Conservation (phyloP, 2,113 vertebrate species). For the Halichoeres trimaculatus region DNA sequence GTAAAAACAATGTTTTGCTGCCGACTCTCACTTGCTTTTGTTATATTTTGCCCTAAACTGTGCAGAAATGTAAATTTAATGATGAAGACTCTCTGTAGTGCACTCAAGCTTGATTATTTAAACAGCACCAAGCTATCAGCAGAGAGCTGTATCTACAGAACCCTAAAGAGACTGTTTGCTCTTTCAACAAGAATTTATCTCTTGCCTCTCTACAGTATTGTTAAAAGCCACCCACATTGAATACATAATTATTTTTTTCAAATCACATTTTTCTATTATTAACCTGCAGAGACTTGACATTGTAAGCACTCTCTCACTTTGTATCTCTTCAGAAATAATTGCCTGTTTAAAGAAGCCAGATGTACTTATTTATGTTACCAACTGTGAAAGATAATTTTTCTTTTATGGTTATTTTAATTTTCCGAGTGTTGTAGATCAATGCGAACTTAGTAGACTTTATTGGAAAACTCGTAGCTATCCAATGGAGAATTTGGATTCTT, state of each 20-base stretch:
- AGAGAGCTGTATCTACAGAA: constrained; percentile 28
- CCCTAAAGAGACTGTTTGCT: constrained; percentile 29
- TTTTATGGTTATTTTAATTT: not conserved
- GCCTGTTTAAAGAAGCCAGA: not conserved
- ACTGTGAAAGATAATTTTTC: not conserved
- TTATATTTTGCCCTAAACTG: constrained; percentile 16
- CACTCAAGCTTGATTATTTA: constrained; percentile 45
- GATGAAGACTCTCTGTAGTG: constrained; percentile 39
- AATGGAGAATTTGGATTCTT: not conserved
- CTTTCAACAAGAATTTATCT: constrained; percentile 29
- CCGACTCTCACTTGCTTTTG: not conserved
- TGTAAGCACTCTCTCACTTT: not conserved
- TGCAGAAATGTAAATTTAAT: constrained; percentile 38
- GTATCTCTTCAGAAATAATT: not conserved
- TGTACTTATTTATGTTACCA: not conserved
- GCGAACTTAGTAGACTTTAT: not conserved
- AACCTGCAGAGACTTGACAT: not conserved
- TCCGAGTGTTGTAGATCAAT: not conserved
- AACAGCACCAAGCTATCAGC: constrained; percentile 41
- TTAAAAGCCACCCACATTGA: constrained; percentile 9
- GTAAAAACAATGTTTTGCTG: constrained; percentile 2
- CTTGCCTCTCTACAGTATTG: constrained; percentile 23
- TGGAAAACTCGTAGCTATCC: not conserved
- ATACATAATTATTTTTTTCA: constrained; percentile 14
- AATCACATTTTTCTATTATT: constrained; percentile 10